Percentiles rank a stretch among this genome's conserved stretches.
phyloP scores from a whole-genome alignment of 2,888 invertebrate species.

The Thalpophila matura region DNA sequence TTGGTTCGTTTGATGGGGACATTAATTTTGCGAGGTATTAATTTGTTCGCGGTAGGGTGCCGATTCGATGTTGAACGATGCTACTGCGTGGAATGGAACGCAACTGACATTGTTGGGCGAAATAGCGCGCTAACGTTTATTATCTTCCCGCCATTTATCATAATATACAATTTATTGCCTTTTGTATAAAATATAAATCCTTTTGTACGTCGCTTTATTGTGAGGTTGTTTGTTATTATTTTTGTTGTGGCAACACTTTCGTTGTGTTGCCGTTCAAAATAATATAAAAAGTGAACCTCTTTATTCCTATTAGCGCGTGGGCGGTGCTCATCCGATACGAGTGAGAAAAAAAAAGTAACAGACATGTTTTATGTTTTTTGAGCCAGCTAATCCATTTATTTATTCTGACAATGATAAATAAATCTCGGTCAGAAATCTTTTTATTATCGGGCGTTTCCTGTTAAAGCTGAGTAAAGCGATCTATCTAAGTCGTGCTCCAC shows the following conservation, averaged over 20 bases:
- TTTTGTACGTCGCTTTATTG: conserved; percentile 41
- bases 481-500: conserved; percentile 32
- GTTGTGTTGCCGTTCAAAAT: conserved; percentile 50
- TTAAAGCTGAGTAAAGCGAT: conserved; percentile 32
- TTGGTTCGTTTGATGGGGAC: conserved; percentile 22
- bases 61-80: conserved; percentile 64
- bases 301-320: conserved; percentile 56
- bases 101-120: conserved; percentile 56
- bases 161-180: conserved; percentile 53
- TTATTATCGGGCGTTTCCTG: conserved; percentile 49
- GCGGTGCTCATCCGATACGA: conserved; percentile 45
- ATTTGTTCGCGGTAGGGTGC: conserved; percentile 75
- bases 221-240: conserved; percentile 46
- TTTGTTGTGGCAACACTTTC: conserved; percentile 51
- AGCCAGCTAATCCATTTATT: conserved; percentile 61
- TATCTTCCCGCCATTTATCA: conserved; percentile 53
- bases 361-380: conserved; percentile 50
- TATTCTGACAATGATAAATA: conserved; percentile 63
- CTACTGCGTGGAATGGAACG: conserved; percentile 61
- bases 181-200: conserved; percentile 52
- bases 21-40: conserved; percentile 69
- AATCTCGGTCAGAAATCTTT: conserved; percentile 51
- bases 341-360: conserved; percentile 44
- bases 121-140: conserved; percentile 52
- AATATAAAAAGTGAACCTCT: conserved; percentile 44